phyloP scores from a whole-genome alignment of 2,797 vertebrate genomes.

The Chelonia mydas region DNA sequence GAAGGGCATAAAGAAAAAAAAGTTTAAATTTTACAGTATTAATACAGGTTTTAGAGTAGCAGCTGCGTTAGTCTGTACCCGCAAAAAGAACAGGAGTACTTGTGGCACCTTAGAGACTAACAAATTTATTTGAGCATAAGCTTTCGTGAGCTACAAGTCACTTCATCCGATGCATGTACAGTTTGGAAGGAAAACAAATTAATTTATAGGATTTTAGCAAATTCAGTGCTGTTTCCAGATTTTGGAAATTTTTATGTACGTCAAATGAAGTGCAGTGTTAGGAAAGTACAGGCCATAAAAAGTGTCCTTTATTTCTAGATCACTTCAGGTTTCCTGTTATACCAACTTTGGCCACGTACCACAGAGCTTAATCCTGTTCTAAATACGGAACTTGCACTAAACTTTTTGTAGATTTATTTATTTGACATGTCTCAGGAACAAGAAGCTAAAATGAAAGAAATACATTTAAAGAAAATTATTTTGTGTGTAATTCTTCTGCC shows the following conservation, averaged over 20 bases:
- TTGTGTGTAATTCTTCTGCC: not conserved
- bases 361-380: not conserved
- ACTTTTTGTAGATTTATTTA: not conserved
- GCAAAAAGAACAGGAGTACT: too few species aligned
- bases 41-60: too few species aligned
- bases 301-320: not conserved
- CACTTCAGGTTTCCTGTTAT: not conserved
- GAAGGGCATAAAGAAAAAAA: not conserved
- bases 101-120: too few species aligned
- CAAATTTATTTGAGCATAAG: too few species aligned
- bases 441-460: not conserved
- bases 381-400: not conserved
- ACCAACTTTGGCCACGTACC: not conserved
- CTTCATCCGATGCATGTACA: too few species aligned
- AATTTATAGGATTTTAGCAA: not conserved
- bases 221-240: not conserved
- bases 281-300: not conserved
- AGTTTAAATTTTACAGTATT: not conserved
- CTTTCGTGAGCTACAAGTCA: too few species aligned
- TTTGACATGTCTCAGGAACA: not conserved
- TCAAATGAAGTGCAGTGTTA: not conserved
- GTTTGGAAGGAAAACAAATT: not conserved
- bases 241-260: not conserved
- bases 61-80: too few species aligned
- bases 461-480: slow-evolving; percentile 3